Evolutionary conservation across 2,888 invertebrate genomes (phyloP).

Genomic region (Heliconius ismenius): DNA sequence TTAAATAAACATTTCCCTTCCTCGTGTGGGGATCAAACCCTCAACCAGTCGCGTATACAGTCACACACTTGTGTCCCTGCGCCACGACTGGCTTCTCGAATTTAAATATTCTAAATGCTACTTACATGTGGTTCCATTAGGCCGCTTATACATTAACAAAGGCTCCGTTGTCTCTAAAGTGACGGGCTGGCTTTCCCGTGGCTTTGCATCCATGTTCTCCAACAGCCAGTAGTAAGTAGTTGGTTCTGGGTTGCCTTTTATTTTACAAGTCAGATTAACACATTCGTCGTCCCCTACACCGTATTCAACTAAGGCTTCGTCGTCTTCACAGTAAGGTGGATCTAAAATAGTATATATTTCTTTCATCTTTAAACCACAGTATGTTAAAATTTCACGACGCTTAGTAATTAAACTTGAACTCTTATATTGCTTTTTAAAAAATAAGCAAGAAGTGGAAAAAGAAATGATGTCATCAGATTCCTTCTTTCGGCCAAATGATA

Average conservation of each 20-base stretch:
- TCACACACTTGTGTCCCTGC: no score
- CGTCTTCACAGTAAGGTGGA: constrained; percentile 67
- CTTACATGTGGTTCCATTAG: constrained; percentile 67
- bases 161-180: constrained; percentile 57
- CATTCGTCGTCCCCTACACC: constrained; percentile 65
- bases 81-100: no score
- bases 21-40: no score
- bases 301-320: constrained; percentile 56
- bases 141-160: constrained; percentile 60
- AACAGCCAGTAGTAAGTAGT: constrained; percentile 65
- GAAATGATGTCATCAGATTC: no score
- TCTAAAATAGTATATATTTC: constrained; percentile 50
- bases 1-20: no score
- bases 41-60: no score
- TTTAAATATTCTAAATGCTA: constrained; percentile 27
- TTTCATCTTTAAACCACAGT: not conserved
- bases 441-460: no score
- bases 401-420: not conserved
- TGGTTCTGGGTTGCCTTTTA: constrained; percentile 64
- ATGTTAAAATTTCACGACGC: not conserved
- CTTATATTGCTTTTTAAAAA: not conserved
- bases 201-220: constrained; percentile 55
- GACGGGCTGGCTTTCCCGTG: constrained; percentile 52
- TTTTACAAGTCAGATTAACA: constrained; percentile 68
- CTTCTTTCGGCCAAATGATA: not conserved